Percentiles rank a stretch among this genome's conserved stretches.
Conservation (phyloP, 2,113 vertebrate genomes). For the Dromaius novaehollandiae region DNA sequence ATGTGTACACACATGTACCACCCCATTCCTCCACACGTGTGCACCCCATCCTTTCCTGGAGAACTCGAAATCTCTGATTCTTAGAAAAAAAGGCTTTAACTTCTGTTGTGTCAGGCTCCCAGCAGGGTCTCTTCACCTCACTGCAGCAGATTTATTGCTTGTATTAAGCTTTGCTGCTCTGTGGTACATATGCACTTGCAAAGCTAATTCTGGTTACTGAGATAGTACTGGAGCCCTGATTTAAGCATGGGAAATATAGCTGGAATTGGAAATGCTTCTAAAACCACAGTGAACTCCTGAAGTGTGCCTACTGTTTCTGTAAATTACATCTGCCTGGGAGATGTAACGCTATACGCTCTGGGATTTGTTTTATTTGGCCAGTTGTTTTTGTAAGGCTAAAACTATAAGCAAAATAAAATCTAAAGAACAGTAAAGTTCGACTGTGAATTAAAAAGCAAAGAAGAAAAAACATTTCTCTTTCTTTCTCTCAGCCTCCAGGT, state of each 20-base stretch:
- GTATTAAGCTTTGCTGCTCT: conserved; percentile 15
- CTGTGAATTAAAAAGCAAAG: background rate
- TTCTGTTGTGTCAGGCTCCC: background rate
- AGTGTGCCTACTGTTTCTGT: conserved; percentile 31
- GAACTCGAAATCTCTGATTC: background rate
- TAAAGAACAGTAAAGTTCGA: background rate
- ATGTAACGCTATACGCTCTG: background rate
- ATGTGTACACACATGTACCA: too few relatives aligned
- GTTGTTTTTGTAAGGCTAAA: conserved; percentile 8
- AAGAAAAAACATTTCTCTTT: background rate
- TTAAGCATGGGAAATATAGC: conserved; percentile 8
- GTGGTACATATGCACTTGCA: background rate
- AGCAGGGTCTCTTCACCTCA: background rate
- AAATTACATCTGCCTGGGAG: conserved; percentile 59
- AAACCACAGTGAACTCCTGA: conserved; percentile 23
- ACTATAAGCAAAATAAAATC: conserved; percentile 38
- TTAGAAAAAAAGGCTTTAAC: background rate
- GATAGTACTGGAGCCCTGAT: background rate
- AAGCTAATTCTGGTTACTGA: conserved; percentile 28
- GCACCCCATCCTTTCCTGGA: background rate
- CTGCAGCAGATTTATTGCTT: conserved; percentile 23
- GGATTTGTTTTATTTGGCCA: conserved; percentile 47
- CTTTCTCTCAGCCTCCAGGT: background rate
- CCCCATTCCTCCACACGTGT: background rate
- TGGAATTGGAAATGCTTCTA: conserved; percentile 32